phyloP scores from a whole-genome alignment of 2,888 invertebrate genomes.

The Sclerodermus sp. region DNA sequence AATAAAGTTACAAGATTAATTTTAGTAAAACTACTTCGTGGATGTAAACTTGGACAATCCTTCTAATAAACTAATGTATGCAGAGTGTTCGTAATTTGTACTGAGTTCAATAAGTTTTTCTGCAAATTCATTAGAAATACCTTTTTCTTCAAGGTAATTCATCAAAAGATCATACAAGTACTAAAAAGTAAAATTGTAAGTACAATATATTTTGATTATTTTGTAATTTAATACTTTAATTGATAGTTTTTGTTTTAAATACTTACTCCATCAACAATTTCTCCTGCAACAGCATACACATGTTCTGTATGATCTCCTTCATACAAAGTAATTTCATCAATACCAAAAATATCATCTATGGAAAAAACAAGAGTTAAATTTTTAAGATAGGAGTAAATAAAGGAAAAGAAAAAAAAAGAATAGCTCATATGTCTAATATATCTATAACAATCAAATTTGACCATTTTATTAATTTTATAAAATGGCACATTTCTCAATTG shows the following conservation, averaged over 20 bases:
- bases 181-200: constrained; percentile 63
- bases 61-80: constrained; percentile 87
- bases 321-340: constrained; percentile 90
- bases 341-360: constrained; percentile 89
- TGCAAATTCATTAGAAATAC: constrained; percentile 89
- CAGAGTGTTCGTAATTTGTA: constrained; percentile 89
- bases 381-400: no score
- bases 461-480: constrained; percentile 5
- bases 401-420: no score
- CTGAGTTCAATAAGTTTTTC: constrained; percentile 85
- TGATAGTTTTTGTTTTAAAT: no score
- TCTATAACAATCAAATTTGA: constrained; percentile 49
- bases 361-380: constrained; percentile 36
- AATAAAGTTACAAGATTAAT: no score
- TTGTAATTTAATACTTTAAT: no score
- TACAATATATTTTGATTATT: no score
- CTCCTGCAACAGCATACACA: constrained; percentile 87
- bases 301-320: constrained; percentile 87
- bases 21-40: constrained; percentile 56
- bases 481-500: constrained; percentile 5
- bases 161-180: constrained; percentile 92
- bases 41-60: constrained; percentile 83
- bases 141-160: constrained; percentile 95
- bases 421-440: constrained; percentile 52
- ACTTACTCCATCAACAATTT: constrained; percentile 91